Conservation (phyloP, 1,140 invertebrate species). For the Drosophila bipectinata region DNA sequence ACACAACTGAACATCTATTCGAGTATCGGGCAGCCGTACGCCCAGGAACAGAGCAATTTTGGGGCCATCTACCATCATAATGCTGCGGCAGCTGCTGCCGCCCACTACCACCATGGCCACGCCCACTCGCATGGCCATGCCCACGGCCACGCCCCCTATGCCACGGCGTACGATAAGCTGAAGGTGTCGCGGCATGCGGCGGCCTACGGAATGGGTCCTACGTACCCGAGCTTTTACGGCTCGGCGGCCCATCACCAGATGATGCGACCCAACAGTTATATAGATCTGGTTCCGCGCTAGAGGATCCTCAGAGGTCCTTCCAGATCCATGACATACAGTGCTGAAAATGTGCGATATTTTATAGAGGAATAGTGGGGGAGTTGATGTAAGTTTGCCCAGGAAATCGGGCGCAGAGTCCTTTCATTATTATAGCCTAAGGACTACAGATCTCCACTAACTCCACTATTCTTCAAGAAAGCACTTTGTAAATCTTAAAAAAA, state of each 20-base stretch:
- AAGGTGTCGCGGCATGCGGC: conserved; percentile 73
- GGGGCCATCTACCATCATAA: conserved; percentile 85
- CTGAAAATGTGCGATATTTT: too few species aligned
- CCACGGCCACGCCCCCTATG: conserved; percentile 64
- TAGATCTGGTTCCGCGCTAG: conserved; percentile 79
- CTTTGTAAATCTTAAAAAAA: too few species aligned
- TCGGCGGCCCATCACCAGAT: conserved; percentile 79
- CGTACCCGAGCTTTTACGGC: conserved; percentile 78
- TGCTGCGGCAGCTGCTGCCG: conserved; percentile 50
- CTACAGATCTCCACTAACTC: background rate
- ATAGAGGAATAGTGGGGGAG: too few species aligned
- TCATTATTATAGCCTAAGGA: too few species aligned
- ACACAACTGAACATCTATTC: conserved; percentile 73
- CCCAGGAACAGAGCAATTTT: conserved; percentile 84
- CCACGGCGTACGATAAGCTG: conserved; percentile 80
- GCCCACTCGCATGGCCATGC: conserved; percentile 62
- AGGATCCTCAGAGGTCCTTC: background rate
- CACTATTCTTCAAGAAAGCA: too few species aligned
- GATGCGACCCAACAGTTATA: conserved; percentile 80
- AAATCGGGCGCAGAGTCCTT: background rate
- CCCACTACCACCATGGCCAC: conserved; percentile 61
- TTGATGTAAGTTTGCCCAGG: background rate
- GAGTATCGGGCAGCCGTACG: conserved; percentile 84
- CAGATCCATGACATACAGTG: background rate
- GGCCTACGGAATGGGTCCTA: conserved; percentile 68